Evolutionary conservation across 2,797 vertebrate genomes (phyloP), one percentile per base, ranked within the genome.

Genomic region (Molothrus aeneus): DNA sequence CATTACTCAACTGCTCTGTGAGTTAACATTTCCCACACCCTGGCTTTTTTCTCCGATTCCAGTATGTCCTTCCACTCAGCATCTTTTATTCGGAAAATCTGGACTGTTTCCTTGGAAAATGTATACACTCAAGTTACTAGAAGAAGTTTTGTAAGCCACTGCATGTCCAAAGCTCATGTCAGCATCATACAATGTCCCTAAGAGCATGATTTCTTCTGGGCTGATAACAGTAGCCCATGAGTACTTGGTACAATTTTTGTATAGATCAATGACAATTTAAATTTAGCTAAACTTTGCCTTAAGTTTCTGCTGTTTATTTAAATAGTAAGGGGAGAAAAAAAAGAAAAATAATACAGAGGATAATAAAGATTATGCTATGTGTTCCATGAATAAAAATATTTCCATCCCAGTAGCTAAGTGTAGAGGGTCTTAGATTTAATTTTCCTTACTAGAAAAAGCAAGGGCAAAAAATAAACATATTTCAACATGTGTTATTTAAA

Each of bases 1-100:
- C 82, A 95, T 96, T 95, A 97, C 91, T 95, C 96, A 97, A 42
- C 26, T 88, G 66, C 88, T 96, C 92, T 90, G 82, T 95, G 90
- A 95, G 72, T 91, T 95, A 90, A 95, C 66, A 63, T 96, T 96
- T 95, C 92, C 95, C 93, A 94, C 91, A 91, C 57, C 32, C 61
- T n/a, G 5, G 13, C 59, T 91, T 71, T 71, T 31, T 93, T 47
- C 82, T 94, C 53, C 0, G 1, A 38, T 91, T 93, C 72, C 54
- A 86, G 48, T 69, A 65, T 7, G 31, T 90, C 80, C 85, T 95
- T 97, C 80, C 77, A 94, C 70, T 86, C 54, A 51, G n/a, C 57
- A 54, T 54, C 57, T 88, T 92, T 95, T 83, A 96, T 91, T 91
- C 56, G 96, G 96, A 91, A 96, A 95, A 94, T 69, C 11, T 86